These are phyloP conservation scores for Standfussiana lucernea DNA, from an alignment of 2,888 invertebrate species.

Conservation along the genomic window DNA sequence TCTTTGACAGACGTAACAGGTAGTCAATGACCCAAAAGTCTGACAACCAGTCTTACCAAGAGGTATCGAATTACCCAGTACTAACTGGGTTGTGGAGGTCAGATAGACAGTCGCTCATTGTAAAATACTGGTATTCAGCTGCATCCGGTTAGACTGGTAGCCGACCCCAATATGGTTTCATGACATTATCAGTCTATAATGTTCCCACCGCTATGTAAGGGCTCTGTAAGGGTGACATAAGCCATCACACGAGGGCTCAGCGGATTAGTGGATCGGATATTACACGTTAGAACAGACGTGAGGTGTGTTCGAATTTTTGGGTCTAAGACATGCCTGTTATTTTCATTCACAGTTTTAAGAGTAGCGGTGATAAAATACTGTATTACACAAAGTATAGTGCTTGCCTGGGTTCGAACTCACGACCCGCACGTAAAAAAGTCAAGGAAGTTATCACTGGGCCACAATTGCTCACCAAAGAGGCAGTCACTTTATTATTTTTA, in stretches of 20 bases:
- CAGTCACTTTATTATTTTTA: conserved; percentile 10
- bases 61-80: no score
- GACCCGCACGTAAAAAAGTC: neutral
- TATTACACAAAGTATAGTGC: neutral
- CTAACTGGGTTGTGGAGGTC: no score
- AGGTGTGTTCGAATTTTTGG: neutral
- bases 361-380: neutral
- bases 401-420: neutral
- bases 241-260: neutral
- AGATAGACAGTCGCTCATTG: no score
- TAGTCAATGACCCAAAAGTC: no score
- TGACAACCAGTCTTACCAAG: no score
- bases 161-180: no score
- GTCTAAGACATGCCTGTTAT: neutral
- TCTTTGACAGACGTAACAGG: no score
- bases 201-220: no score
- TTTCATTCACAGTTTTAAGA: neutral
- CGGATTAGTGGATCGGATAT: neutral
- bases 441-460: neutral
- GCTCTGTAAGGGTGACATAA: no score
- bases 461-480: neutral
- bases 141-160: no score
- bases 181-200: neutral
- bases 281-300: neutral
- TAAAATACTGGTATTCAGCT: no score